phyloP scores from a whole-genome alignment of 1,140 invertebrate genomes.

The Semibalanus balanoides region DNA sequence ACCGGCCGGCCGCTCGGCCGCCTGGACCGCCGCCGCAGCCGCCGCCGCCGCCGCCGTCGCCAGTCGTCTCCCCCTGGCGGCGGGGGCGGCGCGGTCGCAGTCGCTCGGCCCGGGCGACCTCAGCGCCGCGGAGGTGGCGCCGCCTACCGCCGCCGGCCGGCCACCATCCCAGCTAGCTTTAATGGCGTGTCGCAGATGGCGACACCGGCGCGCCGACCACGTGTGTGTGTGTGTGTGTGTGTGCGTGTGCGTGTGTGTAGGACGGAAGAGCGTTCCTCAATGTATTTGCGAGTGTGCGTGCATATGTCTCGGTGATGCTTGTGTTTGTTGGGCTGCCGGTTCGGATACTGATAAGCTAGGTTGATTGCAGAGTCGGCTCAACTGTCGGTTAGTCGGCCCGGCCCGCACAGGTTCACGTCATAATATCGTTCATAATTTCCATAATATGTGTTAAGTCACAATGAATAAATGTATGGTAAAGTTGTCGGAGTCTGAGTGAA shows the following conservation, averaged over 20 bases:
- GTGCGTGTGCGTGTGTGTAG: neutral
- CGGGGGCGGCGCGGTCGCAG: too few relatives aligned
- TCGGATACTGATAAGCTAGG: neutral
- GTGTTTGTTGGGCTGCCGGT: neutral
- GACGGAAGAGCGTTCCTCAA: neutral
- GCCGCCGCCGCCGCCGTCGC: too few relatives aligned
- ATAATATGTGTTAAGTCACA: conserved; percentile 2
- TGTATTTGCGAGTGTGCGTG: neutral
- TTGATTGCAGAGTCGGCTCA: neutral
- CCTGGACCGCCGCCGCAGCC: too few relatives aligned
- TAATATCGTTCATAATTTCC: conserved; percentile 1
- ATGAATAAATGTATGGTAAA: conserved; percentile 3
- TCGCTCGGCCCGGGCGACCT: too few relatives aligned
- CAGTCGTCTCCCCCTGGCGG: neutral
- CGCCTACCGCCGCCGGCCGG: too few relatives aligned
- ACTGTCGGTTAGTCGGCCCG: neutral
- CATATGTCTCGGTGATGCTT: neutral
- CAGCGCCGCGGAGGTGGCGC: too few relatives aligned
- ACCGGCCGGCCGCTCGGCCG: too few relatives aligned
- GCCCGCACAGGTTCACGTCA: neutral
- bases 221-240: neutral
- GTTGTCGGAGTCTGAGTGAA: neutral
- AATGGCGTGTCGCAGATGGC: neutral
- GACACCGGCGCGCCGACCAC: neutral
- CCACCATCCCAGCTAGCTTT: neutral